A percentile compares a stretch with the other conserved stretches of the same genome.
phyloP scores from a whole-genome alignment of 1,140 invertebrate species.

The Muscidifurax raptorellus region DNA sequence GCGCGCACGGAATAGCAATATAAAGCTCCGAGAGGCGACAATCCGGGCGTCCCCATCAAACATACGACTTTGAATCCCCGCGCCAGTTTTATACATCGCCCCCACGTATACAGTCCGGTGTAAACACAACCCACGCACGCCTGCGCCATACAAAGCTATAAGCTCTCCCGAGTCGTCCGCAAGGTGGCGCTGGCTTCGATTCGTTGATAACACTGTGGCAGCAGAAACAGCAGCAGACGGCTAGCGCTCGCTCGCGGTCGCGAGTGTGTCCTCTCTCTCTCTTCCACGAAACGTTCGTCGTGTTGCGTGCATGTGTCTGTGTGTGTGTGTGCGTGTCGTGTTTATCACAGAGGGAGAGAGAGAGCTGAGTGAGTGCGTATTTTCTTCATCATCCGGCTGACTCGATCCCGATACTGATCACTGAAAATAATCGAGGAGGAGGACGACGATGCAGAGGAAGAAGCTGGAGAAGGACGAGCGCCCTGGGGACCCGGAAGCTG shows the following conservation, averaged over 20 bases:
- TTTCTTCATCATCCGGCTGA: neutral
- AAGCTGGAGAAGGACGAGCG: neutral
- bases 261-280: constrained; percentile 10
- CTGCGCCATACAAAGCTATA: neutral
- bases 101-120: neutral
- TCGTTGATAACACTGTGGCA: neutral
- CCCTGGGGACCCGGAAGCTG: constrained; percentile 8
- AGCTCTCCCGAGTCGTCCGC: neutral
- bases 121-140: neutral
- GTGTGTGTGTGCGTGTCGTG: neutral
- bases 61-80: neutral
- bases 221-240: neutral
- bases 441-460: neutral
- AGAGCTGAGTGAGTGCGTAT: neutral
- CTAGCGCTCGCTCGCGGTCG: neutral
- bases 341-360: neutral
- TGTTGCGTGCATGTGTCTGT: neutral
- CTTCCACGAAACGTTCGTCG: neutral
- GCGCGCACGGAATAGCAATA: too few relatives aligned
- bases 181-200: neutral
- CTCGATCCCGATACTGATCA: neutral
- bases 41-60: too few relatives aligned
- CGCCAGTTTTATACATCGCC: neutral
- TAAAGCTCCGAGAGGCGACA: too few relatives aligned
- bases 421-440: neutral